phyloP scores from a whole-genome alignment of 2,888 invertebrate genomes.

The Epiperipatus broadwayi region DNA sequence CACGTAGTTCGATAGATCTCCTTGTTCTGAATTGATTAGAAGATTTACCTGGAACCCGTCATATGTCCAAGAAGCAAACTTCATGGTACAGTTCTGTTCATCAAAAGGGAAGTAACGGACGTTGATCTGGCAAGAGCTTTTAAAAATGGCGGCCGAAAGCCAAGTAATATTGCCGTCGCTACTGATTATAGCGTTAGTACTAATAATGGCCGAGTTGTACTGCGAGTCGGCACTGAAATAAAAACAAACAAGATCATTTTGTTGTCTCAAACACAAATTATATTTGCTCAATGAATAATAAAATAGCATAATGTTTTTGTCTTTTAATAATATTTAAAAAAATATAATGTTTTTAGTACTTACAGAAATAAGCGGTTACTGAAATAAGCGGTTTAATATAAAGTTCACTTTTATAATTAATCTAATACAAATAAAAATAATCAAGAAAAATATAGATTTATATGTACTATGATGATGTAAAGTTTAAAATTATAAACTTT shows the following conservation, averaged over 20 bases:
- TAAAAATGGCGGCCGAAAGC: conserved; percentile 37
- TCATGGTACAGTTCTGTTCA: conserved; percentile 35
- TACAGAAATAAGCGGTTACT: too few relatives aligned
- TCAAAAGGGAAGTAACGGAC: conserved; percentile 39
- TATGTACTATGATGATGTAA: too few relatives aligned
- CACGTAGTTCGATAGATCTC: conserved; percentile 36
- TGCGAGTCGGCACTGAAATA: conserved; percentile 27
- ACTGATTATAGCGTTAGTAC: conserved; percentile 36
- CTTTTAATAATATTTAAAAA: too few relatives aligned
- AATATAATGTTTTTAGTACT: too few relatives aligned
- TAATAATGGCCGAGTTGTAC: conserved; percentile 30
- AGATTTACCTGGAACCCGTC: conserved; percentile 30
- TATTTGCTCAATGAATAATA: too few relatives aligned
- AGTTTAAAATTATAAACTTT: too few relatives aligned
- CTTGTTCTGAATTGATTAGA: conserved; percentile 28
- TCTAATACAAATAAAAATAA: too few relatives aligned
- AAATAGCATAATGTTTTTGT: too few relatives aligned
- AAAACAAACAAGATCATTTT: conserved; percentile 1
- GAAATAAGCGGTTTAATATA: too few relatives aligned
- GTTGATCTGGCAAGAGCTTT: conserved; percentile 34
- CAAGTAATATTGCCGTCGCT: conserved; percentile 37
- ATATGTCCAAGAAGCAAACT: conserved; percentile 38
- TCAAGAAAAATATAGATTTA: too few relatives aligned
- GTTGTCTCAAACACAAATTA: too few relatives aligned
- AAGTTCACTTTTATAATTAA: too few relatives aligned